phyloP scores from a whole-genome alignment of 1,140 invertebrate genomes.

The Amphibalanus amphitrite region DNA sequence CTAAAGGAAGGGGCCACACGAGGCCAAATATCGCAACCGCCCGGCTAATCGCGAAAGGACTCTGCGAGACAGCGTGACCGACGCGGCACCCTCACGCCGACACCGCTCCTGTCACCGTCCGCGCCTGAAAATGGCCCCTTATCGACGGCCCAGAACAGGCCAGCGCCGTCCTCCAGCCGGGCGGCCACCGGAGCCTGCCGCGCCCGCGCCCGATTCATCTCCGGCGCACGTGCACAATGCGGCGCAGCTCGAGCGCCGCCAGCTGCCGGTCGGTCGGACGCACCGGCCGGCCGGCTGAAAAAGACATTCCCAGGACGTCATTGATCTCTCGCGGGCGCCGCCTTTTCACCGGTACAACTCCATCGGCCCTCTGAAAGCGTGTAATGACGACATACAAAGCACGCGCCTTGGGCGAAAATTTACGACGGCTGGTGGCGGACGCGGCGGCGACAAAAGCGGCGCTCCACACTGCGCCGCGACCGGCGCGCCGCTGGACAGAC shows the following conservation, averaged over 20 bases:
- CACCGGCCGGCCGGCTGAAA: not conserved
- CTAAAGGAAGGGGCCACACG: too few species aligned
- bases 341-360: conserved; percentile 1
- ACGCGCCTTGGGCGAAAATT: not conserved
- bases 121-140: too few species aligned
- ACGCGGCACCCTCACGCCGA: too few species aligned
- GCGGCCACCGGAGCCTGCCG: not conserved
- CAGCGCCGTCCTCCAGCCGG: not conserved
- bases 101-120: too few species aligned
- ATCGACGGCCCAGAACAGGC: too few species aligned
- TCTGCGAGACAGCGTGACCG: too few species aligned
- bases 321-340: not conserved
- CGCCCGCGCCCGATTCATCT: not conserved
- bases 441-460: not conserved
- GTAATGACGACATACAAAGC: not conserved
- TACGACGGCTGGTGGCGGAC: not conserved
- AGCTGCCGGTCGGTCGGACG: not conserved
- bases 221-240: not conserved
- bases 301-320: not conserved
- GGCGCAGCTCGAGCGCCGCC: too few species aligned
- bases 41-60: too few species aligned
- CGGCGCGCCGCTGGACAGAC: not conserved
- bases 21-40: too few species aligned
- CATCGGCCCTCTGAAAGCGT: not conserved
- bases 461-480: not conserved